Evolutionary conservation across 2,113 vertebrate genomes (phyloP).

Genomic region (Eptatretus burgeri): DNA sequence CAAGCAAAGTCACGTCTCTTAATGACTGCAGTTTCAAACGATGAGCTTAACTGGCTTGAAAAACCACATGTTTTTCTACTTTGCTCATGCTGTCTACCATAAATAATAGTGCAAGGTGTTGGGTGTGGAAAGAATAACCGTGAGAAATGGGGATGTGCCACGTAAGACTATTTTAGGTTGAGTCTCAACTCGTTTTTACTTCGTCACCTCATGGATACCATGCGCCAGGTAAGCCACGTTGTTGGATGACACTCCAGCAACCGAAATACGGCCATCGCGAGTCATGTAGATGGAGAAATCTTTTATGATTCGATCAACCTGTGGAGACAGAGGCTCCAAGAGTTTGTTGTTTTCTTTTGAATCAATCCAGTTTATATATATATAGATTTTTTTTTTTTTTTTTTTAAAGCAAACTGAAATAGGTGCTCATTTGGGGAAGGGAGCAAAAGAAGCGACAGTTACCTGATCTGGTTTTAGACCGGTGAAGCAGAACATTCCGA

Average conservation of each 20-base stretch:
- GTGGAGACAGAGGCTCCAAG: slow-evolving; percentile 1
- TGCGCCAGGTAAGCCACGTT: slow-evolving; percentile 66
- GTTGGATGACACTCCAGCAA: slow-evolving; percentile 54
- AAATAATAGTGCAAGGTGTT: no score
- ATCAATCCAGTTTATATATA: no score
- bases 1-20: no score
- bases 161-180: neutral
- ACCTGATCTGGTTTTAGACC: slow-evolving; percentile 87
- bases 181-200: slow-evolving; percentile 20
- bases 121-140: no score
- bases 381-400: no score
- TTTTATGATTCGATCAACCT: slow-evolving; percentile 67
- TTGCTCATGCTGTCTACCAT: no score
- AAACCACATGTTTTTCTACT: no score
- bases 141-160: no score
- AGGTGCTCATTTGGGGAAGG: neutral
- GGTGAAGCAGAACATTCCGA: slow-evolving; percentile 95
- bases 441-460: neutral
- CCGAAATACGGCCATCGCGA: slow-evolving; percentile 77
- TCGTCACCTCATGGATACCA: slow-evolving; percentile 59
- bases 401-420: no score
- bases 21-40: no score
- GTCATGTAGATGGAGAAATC: slow-evolving; percentile 95
- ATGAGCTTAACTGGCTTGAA: no score
- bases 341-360: no score